phyloP scores from a whole-genome alignment of 2,888 invertebrate species.

The Antheraea yamamai region DNA sequence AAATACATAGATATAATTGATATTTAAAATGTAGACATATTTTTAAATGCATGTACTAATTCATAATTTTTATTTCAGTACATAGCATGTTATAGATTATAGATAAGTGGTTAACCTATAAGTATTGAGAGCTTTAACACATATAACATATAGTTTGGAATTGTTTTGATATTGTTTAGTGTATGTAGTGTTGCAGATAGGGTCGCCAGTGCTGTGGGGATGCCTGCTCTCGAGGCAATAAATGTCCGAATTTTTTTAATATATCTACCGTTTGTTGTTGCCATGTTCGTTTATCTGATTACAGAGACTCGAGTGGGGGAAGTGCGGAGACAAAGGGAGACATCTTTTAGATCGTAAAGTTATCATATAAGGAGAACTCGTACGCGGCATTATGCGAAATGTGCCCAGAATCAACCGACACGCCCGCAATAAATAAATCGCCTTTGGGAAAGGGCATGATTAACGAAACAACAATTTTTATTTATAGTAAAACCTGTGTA shows the following conservation, averaged over 20 bases:
- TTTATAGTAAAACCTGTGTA: constrained; percentile 42
- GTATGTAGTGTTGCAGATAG: constrained; percentile 81
- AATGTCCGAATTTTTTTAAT: constrained; percentile 38
- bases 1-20: background rate
- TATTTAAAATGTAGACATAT: background rate
- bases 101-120: background rate
- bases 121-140: constrained; percentile 3
- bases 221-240: constrained; percentile 57
- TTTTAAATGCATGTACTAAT: constrained; percentile 16
- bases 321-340: constrained; percentile 51
- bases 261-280: constrained; percentile 54
- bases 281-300: constrained; percentile 79
- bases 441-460: background rate
- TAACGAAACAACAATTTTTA: constrained; percentile 39
- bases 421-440: constrained; percentile 56
- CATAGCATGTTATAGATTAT: constrained; percentile 46
- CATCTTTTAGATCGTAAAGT: constrained; percentile 63
- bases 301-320: constrained; percentile 58
- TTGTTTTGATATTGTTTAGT: constrained; percentile 51
- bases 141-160: constrained; percentile 8
- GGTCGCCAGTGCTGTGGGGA: constrained; percentile 60
- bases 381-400: constrained; percentile 39
- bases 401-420: constrained; percentile 27
- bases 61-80: constrained; percentile 52
- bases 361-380: constrained; percentile 35